phyloP scores from a whole-genome alignment of 2,888 invertebrate species.

The Monoplex corrugatus region DNA sequence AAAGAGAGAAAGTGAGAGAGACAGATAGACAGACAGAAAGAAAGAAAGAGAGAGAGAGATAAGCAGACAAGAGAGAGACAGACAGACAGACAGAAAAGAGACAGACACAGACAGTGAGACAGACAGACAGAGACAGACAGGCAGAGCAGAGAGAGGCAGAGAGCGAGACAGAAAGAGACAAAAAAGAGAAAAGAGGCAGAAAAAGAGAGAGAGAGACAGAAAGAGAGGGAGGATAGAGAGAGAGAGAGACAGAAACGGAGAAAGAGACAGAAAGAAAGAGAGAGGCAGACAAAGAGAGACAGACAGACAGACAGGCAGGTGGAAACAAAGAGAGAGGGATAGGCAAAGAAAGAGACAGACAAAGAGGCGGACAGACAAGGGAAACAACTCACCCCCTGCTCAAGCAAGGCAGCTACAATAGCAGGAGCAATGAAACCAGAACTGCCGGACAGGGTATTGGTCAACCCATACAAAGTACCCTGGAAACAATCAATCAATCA shows the following conservation, averaged over 20 bases:
- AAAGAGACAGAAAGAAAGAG: no score
- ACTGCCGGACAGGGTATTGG: background rate
- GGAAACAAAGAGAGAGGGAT: no score
- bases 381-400: background rate
- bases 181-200: background rate
- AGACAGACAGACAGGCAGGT: background rate
- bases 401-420: background rate
- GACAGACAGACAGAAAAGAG: no score
- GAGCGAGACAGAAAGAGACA: no score
- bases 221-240: no score
- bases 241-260: background rate
- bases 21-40: no score
- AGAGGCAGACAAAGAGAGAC: no score
- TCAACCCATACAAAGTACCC: background rate
- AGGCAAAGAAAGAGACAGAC: no score
- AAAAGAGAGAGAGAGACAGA: no score
- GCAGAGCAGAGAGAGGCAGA: no score
- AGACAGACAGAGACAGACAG: no score
- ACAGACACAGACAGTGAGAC: background rate
- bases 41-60: background rate
- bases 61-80: background rate
- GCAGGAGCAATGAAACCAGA: background rate
- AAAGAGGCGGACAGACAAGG: background rate
- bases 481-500: no score
- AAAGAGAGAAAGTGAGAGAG: background rate